phyloP scores from a whole-genome alignment of 1,140 invertebrate genomes.

The Lordiphosa mommai region DNA sequence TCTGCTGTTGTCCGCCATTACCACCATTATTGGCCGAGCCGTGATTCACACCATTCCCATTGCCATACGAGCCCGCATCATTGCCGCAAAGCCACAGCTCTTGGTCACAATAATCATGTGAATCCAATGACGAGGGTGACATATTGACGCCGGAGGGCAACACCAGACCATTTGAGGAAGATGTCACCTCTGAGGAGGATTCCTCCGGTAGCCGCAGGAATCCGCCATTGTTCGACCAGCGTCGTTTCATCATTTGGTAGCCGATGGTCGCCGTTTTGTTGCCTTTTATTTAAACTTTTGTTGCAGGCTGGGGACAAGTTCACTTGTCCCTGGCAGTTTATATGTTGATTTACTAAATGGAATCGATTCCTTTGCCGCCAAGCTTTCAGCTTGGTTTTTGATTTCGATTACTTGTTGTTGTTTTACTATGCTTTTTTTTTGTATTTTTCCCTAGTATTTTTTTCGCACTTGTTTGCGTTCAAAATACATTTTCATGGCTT shows the following conservation, averaged over 20 bases:
- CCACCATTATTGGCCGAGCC: too few species aligned
- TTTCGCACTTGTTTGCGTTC: constrained; percentile 72
- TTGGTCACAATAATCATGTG: constrained; percentile 85
- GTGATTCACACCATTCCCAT: neutral
- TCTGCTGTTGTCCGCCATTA: constrained; percentile 50
- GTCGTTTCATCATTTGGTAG: constrained; percentile 85
- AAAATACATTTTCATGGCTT: constrained; percentile 67
- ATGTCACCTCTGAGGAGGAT: constrained; percentile 87
- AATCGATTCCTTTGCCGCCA: neutral
- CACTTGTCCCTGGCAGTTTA: constrained; percentile 38
- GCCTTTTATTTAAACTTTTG: constrained; percentile 37
- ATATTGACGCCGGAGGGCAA: constrained; percentile 82
- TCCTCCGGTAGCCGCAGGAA: constrained; percentile 85
- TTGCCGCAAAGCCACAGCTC: constrained; percentile 89
- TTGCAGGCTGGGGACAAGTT: constrained; percentile 26
- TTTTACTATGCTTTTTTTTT: neutral
- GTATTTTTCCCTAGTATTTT: constrained; percentile 55
- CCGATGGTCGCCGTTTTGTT: constrained; percentile 70
- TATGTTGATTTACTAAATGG: neutral
- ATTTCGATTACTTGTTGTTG: neutral
- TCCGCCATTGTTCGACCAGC: constrained; percentile 85
- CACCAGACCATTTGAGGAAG: constrained; percentile 83
- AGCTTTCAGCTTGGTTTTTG: neutral
- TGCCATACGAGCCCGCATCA: constrained; percentile 61
- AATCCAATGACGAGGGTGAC: constrained; percentile 85